These are phyloP conservation scores for Drosophila sp. DNA, from an alignment of 1,140 invertebrate species.

Conservation along the genomic window DNA sequence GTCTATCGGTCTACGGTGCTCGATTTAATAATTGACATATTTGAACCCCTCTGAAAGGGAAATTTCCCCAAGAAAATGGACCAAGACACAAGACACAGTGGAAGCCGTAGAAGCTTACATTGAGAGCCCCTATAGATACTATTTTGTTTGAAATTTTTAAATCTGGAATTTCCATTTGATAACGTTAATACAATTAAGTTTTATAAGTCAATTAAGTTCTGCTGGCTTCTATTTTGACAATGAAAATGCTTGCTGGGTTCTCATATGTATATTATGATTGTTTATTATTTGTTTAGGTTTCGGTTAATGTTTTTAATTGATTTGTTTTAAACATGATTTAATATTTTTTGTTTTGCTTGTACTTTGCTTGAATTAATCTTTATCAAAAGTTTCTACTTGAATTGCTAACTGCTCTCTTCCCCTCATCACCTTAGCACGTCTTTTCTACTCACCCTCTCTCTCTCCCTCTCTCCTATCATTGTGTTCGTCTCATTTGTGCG, in stretches of 20 bases:
- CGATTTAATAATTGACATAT: too few relatives aligned
- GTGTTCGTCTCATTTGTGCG: constrained; percentile 24
- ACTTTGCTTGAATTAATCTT: constrained; percentile 66
- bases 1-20: too few relatives aligned
- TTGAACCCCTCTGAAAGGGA: too few relatives aligned
- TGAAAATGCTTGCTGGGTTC: background rate
- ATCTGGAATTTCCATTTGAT: too few relatives aligned
- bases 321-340: constrained; percentile 13
- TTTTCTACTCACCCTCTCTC: too few relatives aligned
- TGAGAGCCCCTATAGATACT: too few relatives aligned
- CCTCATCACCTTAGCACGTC: background rate
- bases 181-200: too few relatives aligned
- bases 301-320: background rate
- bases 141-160: too few relatives aligned
- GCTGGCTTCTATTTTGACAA: background rate
- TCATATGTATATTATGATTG: background rate
- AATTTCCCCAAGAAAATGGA: too few relatives aligned
- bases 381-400: constrained; percentile 52
- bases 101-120: too few relatives aligned
- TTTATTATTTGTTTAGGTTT: background rate
- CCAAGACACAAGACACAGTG: too few relatives aligned
- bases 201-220: too few relatives aligned
- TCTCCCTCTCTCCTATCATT: background rate
- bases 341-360: constrained; percentile 36
- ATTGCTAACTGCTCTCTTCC: constrained; percentile 18